Evolutionary conservation across 2,888 invertebrate genomes (phyloP), one percentile per base, ranked within the genome.

Genomic region (Tholera decimalis): DNA sequence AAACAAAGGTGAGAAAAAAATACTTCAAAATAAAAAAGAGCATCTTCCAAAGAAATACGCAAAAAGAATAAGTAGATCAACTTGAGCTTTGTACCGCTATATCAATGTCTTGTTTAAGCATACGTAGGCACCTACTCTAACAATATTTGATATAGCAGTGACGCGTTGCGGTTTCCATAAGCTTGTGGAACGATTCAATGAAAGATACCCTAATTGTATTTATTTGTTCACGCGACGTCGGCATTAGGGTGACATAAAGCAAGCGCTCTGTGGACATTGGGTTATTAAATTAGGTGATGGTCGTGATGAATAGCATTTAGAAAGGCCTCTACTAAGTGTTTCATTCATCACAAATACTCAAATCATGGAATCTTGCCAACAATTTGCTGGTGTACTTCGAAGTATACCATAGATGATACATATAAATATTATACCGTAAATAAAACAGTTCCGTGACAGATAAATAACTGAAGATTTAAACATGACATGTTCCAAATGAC

Each of bases 201-300:
- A 72, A 63, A 73, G 65, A 57, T 65, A 58, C 50, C 49, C 44
- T 71, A 71, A 74, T 81, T 81, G 62, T 76, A 59, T 76, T 61
- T 76, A 66, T 79, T 71, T 71, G 73, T 80, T 62, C 63, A 70
- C 54, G 70, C 62, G 24, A 73, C 73, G 51, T 33, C 71, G 59
- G 53, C 63, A 79, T 79, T 79, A 79, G 56, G 62, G 70, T 51
- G 30, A 68, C 56, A 77, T 66, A 81, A 79, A 79, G 75, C 50
- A 46, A 15, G 44, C 65, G 58, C 67, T 56, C 64, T 60, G 72
- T 65, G 68, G 51, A 66, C 60, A 71, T 73, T 76, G n/a, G 47
- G 59, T 69, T 76, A 76, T 71, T 70, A 63, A 76, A 80, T 80
- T 68, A 64, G 43, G 65, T 66, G 65, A 65, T 66, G 55, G 72